Evolutionary conservation across 2,113 vertebrate species (phyloP), one percentile per base, ranked within the genome.

Genomic region (Notechis scutatus): DNA sequence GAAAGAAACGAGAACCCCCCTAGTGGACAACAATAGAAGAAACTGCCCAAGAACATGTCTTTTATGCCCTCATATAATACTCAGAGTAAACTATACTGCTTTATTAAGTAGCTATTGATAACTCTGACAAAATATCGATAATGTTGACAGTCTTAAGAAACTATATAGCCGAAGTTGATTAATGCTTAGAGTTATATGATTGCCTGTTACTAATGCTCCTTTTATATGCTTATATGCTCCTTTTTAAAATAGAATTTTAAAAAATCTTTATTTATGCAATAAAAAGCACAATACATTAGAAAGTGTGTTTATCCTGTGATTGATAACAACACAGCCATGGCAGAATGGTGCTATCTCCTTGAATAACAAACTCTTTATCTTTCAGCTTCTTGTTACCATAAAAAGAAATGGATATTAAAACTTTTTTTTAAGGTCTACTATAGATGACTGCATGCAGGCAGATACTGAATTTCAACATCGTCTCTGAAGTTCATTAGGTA

Each of bases 1-100:
- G 26, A 15, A 89, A 90, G 74, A 81, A 86, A 56, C 15, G 47
- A 90, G 93, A 90, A 92, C 15, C 87, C 87, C 87, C 87, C 93
- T 86, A 90, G 91, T 92, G 93, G 93, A 87, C 47, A 89, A 64
- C 54, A 0, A 12, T 47, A 39, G 87, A 24, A 93, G 59, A 64
- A 89, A 26, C 90, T 92, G 90, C 55, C 90, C 87, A 87, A 86
- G 21, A 69, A 29, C 11, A 21, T 11, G 2, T 5, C 39, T 6
- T 39, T 47, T 54, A 39, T 18, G 8, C 54, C n/a, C 52, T 26
- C 42, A 34, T n/a, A 61, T 86, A 87, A 34, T 57, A 23, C 45
- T 24, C 55, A 69, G 59, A 23, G 47, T 52, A 24, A 52, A 21
- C 5, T 81, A n/a, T 14, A 15, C n/a, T 24, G 64, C 42, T 87